These are phyloP conservation scores for Holacanthus passer DNA, from an alignment of 2,113 vertebrate genomes.

Conservation along the genomic window DNA sequence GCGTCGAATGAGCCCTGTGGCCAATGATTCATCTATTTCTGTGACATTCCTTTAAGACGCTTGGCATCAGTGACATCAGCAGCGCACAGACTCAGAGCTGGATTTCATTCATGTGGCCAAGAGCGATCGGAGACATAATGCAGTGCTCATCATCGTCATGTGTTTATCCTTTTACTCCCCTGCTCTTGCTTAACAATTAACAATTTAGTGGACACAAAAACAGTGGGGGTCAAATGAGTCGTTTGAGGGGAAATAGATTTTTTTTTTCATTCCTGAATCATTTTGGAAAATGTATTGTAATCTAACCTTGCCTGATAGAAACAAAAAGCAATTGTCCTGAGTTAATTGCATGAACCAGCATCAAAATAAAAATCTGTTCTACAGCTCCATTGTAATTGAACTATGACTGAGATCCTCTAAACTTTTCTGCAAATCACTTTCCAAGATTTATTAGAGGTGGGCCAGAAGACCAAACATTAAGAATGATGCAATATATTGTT, in stretches of 20 bases:
- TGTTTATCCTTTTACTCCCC: constrained; percentile 10
- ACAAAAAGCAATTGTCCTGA: constrained; percentile 8
- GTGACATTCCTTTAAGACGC: constrained; percentile 56
- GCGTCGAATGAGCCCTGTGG: constrained; percentile 23
- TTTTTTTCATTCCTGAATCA: not conserved
- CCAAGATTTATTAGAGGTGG: constrained; percentile 15
- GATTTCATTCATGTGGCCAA: constrained; percentile 45
- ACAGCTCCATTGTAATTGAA: constrained; percentile 10
- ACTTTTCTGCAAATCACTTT: constrained; percentile 29
- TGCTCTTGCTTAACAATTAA: constrained; percentile 18
- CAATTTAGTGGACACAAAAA: constrained; percentile 12
- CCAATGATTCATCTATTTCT: constrained; percentile 50
- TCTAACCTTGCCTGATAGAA: constrained; percentile 22
- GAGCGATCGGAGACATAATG: constrained; percentile 36
- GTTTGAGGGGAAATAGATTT: not conserved
- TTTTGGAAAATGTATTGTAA: constrained; percentile 23
- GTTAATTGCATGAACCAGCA: constrained; percentile 17
- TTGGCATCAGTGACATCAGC: constrained; percentile 55
- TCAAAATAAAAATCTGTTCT: constrained; percentile 27
- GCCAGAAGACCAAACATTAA: constrained; percentile 24
- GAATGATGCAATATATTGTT: constrained; percentile 41
- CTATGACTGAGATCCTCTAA: constrained; percentile 17
- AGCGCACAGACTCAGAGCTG: constrained; percentile 37
- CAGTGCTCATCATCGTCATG: not conserved
- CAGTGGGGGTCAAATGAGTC: constrained; percentile 3